phyloP scores from a whole-genome alignment of 2,113 vertebrate species.

The Tachycineta bicolor region DNA sequence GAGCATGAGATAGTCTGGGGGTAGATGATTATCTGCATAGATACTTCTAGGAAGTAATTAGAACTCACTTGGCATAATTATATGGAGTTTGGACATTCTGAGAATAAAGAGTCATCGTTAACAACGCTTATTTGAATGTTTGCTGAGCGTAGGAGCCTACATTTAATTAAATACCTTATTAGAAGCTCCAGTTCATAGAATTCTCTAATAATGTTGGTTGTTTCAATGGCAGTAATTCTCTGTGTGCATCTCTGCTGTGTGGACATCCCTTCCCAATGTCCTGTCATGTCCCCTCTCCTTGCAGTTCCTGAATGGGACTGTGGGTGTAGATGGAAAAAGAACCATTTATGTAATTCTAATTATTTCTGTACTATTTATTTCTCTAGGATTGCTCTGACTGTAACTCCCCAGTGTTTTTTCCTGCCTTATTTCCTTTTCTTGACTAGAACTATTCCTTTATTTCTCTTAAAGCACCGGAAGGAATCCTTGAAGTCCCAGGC shows the following conservation, averaged over 20 bases:
- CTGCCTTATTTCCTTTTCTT: constrained; percentile 34
- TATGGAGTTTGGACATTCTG: background rate
- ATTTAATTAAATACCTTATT: background rate
- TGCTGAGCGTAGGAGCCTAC: background rate
- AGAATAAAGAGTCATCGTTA: background rate
- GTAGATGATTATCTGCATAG: background rate
- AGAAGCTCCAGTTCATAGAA: background rate
- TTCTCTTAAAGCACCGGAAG: constrained; percentile 37
- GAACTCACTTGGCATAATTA: constrained; percentile 16
- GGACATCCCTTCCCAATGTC: background rate
- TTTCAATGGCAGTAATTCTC: background rate
- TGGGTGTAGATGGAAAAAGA: background rate
- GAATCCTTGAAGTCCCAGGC: constrained; percentile 19
- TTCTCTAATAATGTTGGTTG: background rate
- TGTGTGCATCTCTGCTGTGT: background rate
- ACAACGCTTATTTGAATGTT: background rate
- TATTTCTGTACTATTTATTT: constrained; percentile 37
- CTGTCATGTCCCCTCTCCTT: background rate
- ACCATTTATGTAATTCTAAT: background rate
- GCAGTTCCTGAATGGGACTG: background rate
- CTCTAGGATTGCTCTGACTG: background rate
- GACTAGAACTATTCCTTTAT: background rate
- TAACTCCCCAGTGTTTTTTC: constrained; percentile 29
- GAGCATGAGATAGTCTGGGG: background rate
- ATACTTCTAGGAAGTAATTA: constrained; percentile 8